phyloP scores from a whole-genome alignment of 2,113 vertebrate species.

The Benitochromis conjunctus region DNA sequence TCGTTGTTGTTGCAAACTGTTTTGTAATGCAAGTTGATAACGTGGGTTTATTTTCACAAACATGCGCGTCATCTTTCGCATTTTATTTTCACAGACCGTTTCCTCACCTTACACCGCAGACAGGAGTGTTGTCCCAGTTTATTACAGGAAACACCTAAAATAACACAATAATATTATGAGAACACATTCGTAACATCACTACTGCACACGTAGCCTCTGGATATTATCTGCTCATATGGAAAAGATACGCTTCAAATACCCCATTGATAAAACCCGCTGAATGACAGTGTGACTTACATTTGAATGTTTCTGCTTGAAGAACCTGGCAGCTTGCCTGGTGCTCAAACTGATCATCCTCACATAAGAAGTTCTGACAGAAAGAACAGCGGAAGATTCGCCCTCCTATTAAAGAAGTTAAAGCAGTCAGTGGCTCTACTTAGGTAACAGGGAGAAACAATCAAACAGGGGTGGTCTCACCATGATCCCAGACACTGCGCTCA shows the following conservation, averaged over 20 bases:
- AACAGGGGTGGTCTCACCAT: conserved; percentile 74
- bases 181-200: not conserved
- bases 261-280: not conserved
- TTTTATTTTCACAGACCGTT: not conserved
- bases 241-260: not conserved
- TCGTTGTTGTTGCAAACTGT: not conserved
- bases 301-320: conserved; percentile 95
- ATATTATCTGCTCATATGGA: not conserved
- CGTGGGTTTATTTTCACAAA: not conserved
- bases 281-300: conserved; percentile 81
- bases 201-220: not conserved
- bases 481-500: conserved; percentile 94
- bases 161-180: not conserved
- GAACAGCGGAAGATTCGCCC: conserved; percentile 96
- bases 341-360: conserved; percentile 99
- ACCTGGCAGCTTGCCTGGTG: conserved; percentile 99
- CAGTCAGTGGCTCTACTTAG: not conserved
- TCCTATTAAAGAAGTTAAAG: conserved; percentile 65
- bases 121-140: conserved; percentile 95
- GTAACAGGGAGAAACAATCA: not conserved
- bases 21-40: not conserved
- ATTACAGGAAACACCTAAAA: conserved; percentile 89
- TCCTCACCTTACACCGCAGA: conserved; percentile 92
- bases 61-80: not conserved
- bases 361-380: conserved; percentile 95